These are phyloP conservation scores for Nebria ingens DNA, from an alignment of 1,140 invertebrate genomes.

Conservation along the genomic window DNA sequence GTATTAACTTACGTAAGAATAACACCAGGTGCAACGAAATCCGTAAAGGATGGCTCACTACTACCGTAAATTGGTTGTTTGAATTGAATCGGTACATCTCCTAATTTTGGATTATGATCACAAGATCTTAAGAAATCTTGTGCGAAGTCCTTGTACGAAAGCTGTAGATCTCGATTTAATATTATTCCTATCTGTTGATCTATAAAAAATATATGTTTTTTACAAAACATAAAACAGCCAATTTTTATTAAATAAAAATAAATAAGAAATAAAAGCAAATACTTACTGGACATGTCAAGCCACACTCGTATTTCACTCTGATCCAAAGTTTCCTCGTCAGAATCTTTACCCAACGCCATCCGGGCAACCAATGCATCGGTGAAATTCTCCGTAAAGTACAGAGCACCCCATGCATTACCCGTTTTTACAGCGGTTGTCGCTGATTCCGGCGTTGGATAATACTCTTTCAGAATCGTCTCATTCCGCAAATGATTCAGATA, in stretches of 20 bases:
- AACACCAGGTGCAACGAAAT: conserved; percentile 89
- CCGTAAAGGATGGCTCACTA: conserved; percentile 76
- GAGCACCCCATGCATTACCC: conserved; percentile 71
- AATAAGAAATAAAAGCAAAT: background rate
- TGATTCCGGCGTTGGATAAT: conserved; percentile 53
- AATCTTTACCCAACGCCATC: conserved; percentile 54
- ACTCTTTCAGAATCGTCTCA: conserved; percentile 55
- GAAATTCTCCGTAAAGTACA: conserved; percentile 77
- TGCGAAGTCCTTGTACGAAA: conserved; percentile 63
- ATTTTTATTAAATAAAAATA: background rate
- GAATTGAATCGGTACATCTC: conserved; percentile 66
- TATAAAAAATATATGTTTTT: conserved; percentile 39
- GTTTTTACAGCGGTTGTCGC: conserved; percentile 59
- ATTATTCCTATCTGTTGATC: conserved; percentile 86
- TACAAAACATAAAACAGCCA: conserved; percentile 7
- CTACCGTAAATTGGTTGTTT: conserved; percentile 78
- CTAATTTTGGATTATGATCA: conserved; percentile 57
- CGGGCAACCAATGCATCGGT: conserved; percentile 61
- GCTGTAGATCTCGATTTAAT: conserved; percentile 60
- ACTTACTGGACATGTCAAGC: conserved; percentile 86
- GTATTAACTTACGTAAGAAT: conserved; percentile 82
- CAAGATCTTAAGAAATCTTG: conserved; percentile 52
- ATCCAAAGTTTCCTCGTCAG: conserved; percentile 55
- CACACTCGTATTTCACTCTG: conserved; percentile 65
- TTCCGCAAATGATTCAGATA: conserved; percentile 59